phyloP scores from a whole-genome alignment of 2,797 vertebrate species.

The Steatocranus sp. region DNA sequence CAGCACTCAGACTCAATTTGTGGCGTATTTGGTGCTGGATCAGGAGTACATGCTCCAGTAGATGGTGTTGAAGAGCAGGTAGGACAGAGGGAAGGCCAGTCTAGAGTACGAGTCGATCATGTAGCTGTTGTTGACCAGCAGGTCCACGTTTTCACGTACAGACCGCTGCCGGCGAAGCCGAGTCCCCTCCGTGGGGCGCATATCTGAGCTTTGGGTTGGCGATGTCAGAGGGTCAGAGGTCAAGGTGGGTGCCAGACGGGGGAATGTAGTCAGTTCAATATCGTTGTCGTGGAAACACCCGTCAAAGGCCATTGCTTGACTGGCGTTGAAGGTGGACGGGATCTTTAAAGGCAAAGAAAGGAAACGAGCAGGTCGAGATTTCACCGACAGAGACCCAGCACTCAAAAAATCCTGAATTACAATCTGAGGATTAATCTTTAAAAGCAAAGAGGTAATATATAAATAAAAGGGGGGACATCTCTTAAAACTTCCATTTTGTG shows the following conservation, averaged over 20 bases:
- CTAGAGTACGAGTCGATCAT: slow-evolving; percentile 90
- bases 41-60: slow-evolving; percentile 90
- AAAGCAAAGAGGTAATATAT: background rate
- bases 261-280: slow-evolving; percentile 75
- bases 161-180: slow-evolving; percentile 77
- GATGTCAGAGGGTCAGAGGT: slow-evolving; percentile 34
- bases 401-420: background rate
- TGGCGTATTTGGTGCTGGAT: slow-evolving; percentile 12
- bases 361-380: background rate
- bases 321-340: slow-evolving; percentile 81
- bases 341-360: slow-evolving; percentile 56
- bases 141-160: slow-evolving; percentile 75
- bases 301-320: slow-evolving; percentile 88
- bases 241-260: slow-evolving; percentile 28
- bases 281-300: slow-evolving; percentile 85
- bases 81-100: slow-evolving; percentile 85
- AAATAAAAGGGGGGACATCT: rapidly evolving
- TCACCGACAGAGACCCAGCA: background rate
- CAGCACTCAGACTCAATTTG: rapidly evolving
- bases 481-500: background rate
- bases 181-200: slow-evolving; percentile 57
- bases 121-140: slow-evolving; percentile 87
- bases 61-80: slow-evolving; percentile 89
- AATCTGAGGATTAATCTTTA: background rate
- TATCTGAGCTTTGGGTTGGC: slow-evolving; percentile 19